phyloP scores from a whole-genome alignment of 1,140 invertebrate species.

The Bombus breviceps region DNA sequence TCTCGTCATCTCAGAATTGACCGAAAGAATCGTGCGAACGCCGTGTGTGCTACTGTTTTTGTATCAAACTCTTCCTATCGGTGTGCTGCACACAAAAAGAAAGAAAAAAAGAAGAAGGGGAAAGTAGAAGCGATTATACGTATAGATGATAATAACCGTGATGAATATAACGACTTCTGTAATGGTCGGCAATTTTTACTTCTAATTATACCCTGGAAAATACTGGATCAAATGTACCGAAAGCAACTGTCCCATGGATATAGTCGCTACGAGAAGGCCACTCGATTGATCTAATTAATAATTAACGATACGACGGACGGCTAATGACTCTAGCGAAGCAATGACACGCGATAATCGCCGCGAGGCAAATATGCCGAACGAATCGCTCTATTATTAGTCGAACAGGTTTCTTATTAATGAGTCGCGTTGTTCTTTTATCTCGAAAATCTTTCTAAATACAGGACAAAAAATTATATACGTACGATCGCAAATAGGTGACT shows the following conservation, averaged over 20 bases:
- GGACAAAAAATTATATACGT: neutral
- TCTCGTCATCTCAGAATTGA: neutral
- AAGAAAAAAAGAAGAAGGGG: too few relatives aligned
- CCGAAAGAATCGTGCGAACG: neutral
- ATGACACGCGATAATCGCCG: too few relatives aligned
- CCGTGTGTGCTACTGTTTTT: neutral
- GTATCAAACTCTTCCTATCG: too few relatives aligned
- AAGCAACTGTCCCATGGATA: neutral
- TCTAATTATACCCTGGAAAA: neutral
- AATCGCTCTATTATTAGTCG: neutral
- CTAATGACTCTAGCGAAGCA: too few relatives aligned
- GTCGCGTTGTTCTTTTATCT: neutral
- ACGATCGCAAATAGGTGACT: neutral
- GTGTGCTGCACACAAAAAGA: too few relatives aligned
- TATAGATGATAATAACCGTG: too few relatives aligned
- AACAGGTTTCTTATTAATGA: neutral
- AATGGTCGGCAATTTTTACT: too few relatives aligned
- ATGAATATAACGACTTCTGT: too few relatives aligned
- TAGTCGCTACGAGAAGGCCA: too few relatives aligned
- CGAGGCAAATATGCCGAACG: too few relatives aligned
- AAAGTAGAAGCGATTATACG: too few relatives aligned
- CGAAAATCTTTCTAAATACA: neutral
- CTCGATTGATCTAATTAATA: neutral
- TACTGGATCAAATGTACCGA: too few relatives aligned
- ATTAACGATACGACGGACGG: neutral